Base-by-base conservation (phyloP, 2,888 invertebrate species). In the Caenorhabditis drosophilae region DNA sequence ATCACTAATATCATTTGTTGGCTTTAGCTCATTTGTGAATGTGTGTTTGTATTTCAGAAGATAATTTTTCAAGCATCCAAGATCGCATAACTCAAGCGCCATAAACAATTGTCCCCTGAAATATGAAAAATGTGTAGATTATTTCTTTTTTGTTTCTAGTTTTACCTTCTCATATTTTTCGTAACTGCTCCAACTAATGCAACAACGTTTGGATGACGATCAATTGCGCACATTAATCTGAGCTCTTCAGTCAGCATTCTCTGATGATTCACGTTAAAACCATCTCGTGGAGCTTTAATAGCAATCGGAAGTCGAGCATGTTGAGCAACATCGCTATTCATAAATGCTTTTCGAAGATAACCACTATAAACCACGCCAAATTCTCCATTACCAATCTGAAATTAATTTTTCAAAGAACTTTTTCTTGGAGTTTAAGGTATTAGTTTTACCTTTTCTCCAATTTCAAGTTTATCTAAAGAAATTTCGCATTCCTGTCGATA, bases 151-250 rank as follows among this genome's bases (percentile, higher is more conserved):
- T n/a, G n/a, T 34, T 0, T 11, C 20, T 2, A 26, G n/a, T 42
- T 61, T 34, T 4, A 73, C 75, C 54, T 51, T 51, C 66, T 70
- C 57, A 73, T 67, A 20, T 67, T 59, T 11, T 58, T 60, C 0
- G 72, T 73, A 0, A 70, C 61, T 1, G 73, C 76, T 26, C 76
- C 76, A 9, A 76, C 52, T 0, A 76, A 55, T 1, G 73, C 46
- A 3, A 76, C 42, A n/a, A 76, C 68, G 49, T 76, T 76, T 1
- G 73, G 73, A 61, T 76, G 73, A 26, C 53, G 56, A 16, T 55
- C 66, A 45, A 76, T 72, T 3, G 73, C 72, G 27, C 68, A 58
- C 61, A 76, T 67, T 20, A 73, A 58, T 60, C 72, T 73, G 31
- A 76, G 48, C 35, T 76, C 76, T 20, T 73, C 76, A 7, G 58